Evolutionary conservation across 2,113 vertebrate species (phyloP).

Genomic region (Cavia aperea): DNA sequence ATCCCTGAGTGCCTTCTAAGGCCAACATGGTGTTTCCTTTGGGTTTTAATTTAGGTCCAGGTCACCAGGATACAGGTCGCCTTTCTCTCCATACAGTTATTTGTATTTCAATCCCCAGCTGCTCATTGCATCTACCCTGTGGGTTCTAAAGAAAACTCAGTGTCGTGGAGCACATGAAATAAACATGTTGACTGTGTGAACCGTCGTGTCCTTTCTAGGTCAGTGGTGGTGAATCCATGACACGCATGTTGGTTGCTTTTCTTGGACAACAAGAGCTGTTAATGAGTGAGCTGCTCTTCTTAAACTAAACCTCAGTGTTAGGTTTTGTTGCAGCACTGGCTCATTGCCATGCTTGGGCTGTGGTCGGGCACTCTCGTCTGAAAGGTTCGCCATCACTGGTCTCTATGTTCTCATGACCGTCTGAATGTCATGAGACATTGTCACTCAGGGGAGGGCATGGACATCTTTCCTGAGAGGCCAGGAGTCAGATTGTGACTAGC

Average conservation of each 20-base stretch:
- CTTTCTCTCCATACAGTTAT: not conserved
- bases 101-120: not conserved
- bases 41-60: not conserved
- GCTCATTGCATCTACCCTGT: accelerated
- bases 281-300: not conserved
- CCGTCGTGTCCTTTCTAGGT: not conserved
- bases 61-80: not conserved
- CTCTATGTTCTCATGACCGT: accelerated
- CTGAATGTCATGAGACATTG: too few species aligned
- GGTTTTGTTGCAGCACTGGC: not conserved
- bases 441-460: not conserved
- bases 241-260: not conserved
- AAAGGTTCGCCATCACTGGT: not conserved
- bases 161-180: not conserved
- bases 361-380: not conserved
- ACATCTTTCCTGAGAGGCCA: not conserved
- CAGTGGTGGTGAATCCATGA: not conserved
- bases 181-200: not conserved
- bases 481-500: not conserved
- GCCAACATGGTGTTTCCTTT: not conserved
- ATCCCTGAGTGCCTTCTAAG: not conserved
- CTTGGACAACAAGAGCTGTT: not conserved
- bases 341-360: not conserved
- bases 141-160: not conserved
- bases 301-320: not conserved